phyloP scores from a whole-genome alignment of 1,140 invertebrate genomes.

The Zeugodacus cucurbitae region DNA sequence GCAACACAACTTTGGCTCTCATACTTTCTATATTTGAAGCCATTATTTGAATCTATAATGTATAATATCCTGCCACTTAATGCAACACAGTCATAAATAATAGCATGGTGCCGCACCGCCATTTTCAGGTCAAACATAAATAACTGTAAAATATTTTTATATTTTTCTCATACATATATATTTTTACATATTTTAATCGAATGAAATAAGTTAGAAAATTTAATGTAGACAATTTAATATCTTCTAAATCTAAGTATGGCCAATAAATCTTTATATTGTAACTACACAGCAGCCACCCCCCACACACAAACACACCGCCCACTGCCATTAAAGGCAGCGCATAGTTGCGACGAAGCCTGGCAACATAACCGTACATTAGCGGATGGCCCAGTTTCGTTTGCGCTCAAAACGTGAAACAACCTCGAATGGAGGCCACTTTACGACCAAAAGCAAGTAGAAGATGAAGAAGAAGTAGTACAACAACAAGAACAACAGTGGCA shows the following conservation, averaged over 20 bases:
- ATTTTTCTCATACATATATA: too few species aligned
- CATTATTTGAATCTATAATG: too few species aligned
- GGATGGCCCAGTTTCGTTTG: slow-evolving; percentile 15
- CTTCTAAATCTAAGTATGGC: not conserved
- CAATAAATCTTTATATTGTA: not conserved
- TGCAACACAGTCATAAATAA: too few species aligned
- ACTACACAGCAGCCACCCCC: too few species aligned
- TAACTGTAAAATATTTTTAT: too few species aligned
- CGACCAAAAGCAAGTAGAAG: not conserved
- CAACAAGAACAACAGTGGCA: not conserved
- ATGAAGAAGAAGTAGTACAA: not conserved
- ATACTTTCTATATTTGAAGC: too few species aligned
- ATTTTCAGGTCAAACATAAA: too few species aligned
- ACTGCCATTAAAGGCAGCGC: not conserved
- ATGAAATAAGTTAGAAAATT: not conserved
- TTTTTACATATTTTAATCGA: too few species aligned
- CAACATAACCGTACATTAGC: not conserved
- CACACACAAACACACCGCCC: not conserved
- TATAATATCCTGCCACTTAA: too few species aligned
- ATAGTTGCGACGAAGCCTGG: not conserved
- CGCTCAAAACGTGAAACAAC: slow-evolving; percentile 8
- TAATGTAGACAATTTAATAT: not conserved
- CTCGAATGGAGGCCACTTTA: slow-evolving; percentile 11
- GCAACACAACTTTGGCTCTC: too few species aligned
- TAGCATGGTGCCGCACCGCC: too few species aligned